These are phyloP conservation scores for Lottia gigantea DNA, from an alignment of 2,888 invertebrate genomes.

Conservation along the genomic window DNA sequence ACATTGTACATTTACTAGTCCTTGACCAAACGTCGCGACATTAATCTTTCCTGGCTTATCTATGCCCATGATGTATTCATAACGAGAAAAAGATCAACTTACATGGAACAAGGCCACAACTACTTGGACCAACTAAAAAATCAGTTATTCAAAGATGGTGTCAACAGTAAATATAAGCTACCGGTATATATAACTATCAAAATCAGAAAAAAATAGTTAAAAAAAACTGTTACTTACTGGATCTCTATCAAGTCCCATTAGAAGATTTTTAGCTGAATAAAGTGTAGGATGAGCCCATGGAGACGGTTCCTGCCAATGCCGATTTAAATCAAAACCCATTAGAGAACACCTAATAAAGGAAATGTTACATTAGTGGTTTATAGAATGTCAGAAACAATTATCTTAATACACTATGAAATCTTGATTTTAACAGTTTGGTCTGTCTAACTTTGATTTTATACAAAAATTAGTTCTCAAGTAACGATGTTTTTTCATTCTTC, in stretches of 20 bases:
- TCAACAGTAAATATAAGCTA: too few species aligned
- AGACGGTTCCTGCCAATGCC: constrained; percentile 90
- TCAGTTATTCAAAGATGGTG: too few species aligned
- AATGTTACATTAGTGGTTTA: neutral
- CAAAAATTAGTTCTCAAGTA: neutral
- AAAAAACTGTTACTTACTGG: constrained; percentile 73
- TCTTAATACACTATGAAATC: neutral
- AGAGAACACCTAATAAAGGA: constrained; percentile 76
- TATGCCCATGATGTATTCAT: too few species aligned
- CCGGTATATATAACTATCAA: neutral
- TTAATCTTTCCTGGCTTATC: too few species aligned
- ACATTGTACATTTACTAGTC: too few species aligned
- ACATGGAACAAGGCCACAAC: too few species aligned
- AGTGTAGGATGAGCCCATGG: constrained; percentile 93
- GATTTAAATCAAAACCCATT: constrained; percentile 93
- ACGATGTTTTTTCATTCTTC: too few species aligned
- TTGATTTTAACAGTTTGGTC: neutral
- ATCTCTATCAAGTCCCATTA: constrained; percentile 82
- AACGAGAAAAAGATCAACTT: too few species aligned
- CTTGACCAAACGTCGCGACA: too few species aligned
- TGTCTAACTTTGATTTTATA: neutral
- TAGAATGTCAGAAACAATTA: neutral
- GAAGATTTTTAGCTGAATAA: constrained; percentile 82
- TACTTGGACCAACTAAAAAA: too few species aligned
- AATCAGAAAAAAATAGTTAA: neutral